Conservation (phyloP, 2,113 vertebrate species). For the Seriola aureovittata region DNA sequence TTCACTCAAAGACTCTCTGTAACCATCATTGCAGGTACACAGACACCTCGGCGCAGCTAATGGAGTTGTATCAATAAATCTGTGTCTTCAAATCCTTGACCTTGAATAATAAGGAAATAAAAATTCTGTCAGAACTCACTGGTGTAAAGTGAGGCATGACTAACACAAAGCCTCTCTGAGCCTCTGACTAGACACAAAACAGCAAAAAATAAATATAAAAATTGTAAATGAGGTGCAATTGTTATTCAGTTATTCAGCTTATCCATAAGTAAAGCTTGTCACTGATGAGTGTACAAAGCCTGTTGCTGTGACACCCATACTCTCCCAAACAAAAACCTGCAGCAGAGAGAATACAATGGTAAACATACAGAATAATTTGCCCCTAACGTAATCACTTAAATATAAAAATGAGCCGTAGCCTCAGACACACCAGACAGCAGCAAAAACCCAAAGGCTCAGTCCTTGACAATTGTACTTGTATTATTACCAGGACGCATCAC, state of each 20-base stretch:
- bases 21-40: conserved; percentile 1
- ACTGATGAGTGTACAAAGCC: conserved; percentile 12
- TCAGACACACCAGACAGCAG: not conserved
- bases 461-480: not conserved
- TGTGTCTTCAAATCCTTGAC: conserved; percentile 3
- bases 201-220: not conserved
- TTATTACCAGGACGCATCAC: not conserved
- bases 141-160: conserved; percentile 9
- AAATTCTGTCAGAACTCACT: not conserved
- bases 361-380: not conserved
- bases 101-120: conserved; percentile 26
- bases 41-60: conserved; percentile 8
- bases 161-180: conserved; percentile 9
- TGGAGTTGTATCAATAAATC: conserved; percentile 26
- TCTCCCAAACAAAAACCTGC: conserved; percentile 2
- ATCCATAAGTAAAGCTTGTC: conserved; percentile 24
- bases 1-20: conserved; percentile 1
- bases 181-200: conserved; percentile 2
- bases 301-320: not conserved
- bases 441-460: not conserved
- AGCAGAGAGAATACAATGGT: not conserved
- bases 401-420: not conserved
- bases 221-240: conserved; percentile 34
- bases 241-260: conserved; percentile 40
- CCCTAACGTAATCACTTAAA: not conserved